Evolutionary conservation across 2,797 vertebrate species (phyloP), one percentile per base, ranked within the genome.

Genomic region (Poecilia gillii): DNA sequence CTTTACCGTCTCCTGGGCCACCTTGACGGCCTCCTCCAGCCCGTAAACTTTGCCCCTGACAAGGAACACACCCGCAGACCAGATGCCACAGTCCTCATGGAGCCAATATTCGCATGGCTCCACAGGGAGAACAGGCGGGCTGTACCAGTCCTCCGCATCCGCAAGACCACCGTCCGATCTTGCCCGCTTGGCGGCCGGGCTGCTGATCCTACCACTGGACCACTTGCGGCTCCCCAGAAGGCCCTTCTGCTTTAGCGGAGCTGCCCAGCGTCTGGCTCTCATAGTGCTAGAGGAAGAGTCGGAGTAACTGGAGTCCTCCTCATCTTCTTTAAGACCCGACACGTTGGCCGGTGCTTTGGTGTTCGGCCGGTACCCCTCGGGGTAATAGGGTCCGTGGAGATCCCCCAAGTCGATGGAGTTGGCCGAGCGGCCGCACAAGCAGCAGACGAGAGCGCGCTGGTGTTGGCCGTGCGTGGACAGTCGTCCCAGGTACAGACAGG

Each of bases 301-400:
- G 0, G 95, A 94, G 62, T 95, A 94, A 8, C 94, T 96, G 79
- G 70, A 89, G 36, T 89, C 92, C 0, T 90, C 92, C 77, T 88
- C 89, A 0, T 91, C 91, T 53, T 87, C 90, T 76, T 95, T 92
- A 73, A 84, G 80, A 47, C 79, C 85, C 0, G 87, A 83, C 6
- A 2, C 39, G 66, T 77, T 74, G 18, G 85, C 72, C 13, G 84
- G 75, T 14, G 77, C 80, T 89, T 95, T 95, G 70, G 84, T 53
- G n/a, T 75, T 83, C 0, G 88, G 87, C 81, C 77, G 92, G 87
- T 93, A 92, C 1, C 94, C 95, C 25, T 96, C 93, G 0, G 96
- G 93, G 84, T 96, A 96, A 75, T 96, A 97, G 0, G 96, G 96
- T 2, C 96, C 96, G 11, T 96, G 95, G 74, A 97, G 94, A 88